Evolutionary conservation across 2,888 invertebrate genomes (phyloP), one percentile per base, ranked within the genome.

Genomic region (Molorchus minor): DNA sequence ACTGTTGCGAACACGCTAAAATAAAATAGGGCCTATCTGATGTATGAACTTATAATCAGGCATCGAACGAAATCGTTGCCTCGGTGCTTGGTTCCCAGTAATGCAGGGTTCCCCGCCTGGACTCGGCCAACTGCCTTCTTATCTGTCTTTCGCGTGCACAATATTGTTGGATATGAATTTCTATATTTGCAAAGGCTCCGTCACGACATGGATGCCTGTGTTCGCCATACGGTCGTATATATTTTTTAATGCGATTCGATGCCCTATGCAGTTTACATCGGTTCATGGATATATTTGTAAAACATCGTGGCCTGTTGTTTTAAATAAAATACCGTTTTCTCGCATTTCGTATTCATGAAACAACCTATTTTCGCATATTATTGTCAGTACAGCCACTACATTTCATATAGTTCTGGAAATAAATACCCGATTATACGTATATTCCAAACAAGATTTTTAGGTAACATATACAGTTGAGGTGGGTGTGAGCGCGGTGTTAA

Each of bases 41-140:
- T 67, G 65, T 71, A 70, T 67, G 64, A 65, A 70, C 64, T 68
- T 69, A 68, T 67, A 69, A 70, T 68, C 69, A 69, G 66, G 46
- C 57, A 57, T 52, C 57, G 47, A 58, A 54, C 47, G 44, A 58
- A 62, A 55, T 58, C 58, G 58, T 45, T 57, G 20, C 17, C 20
- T 3, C 46, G 46, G 35, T 47, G 35, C 38, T 25, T 25, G 49
- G 36, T 47, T 47, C 47, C 47, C 47, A 47, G 47, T 47, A 36
- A 21, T 15, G 49, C 17, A 10, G 38, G 49, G 16, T 49, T 13
- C 35, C n/a, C 46, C 46, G 35, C 12, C 35, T 35, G 47, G 36
- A 20, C 8, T 36, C 16, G 49, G 49, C 38, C 17, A 49, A 35
- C 38, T 29, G 36, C 49, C 35, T 38, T 47, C 47, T 62, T 63